phyloP scores from a whole-genome alignment of 2,113 vertebrate genomes.

The Casuarius casuarius region DNA sequence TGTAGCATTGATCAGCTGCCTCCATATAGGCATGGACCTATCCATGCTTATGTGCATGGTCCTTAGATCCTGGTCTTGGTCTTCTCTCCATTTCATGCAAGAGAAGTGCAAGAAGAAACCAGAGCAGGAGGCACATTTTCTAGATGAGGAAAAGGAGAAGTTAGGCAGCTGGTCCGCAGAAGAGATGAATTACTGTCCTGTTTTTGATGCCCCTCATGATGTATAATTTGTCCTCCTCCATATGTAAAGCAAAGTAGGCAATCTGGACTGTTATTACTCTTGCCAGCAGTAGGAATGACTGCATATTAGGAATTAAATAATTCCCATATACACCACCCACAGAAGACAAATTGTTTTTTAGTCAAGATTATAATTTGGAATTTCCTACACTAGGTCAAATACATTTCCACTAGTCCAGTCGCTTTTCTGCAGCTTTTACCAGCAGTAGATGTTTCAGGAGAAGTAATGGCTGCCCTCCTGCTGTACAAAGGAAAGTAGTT shows the following conservation, averaged over 20 bases:
- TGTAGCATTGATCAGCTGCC: neutral
- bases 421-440: neutral
- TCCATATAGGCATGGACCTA: neutral
- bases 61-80: rapidly evolving
- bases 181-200: neutral
- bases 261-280: neutral
- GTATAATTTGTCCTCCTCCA: neutral
- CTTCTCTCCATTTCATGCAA: neutral
- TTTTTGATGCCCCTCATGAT: neutral
- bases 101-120: neutral
- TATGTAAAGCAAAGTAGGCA: neutral
- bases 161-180: neutral
- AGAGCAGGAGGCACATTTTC: neutral
- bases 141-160: neutral
- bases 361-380: neutral
- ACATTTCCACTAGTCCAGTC: neutral
- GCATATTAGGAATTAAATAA: neutral
- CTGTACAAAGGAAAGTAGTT: neutral
- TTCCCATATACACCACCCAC: neutral
- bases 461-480: neutral
- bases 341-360: neutral
- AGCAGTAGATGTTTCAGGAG: neutral
- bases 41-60: neutral
- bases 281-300: neutral
- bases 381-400: neutral